Percentiles rank a stretch among this genome's conserved stretches.
phyloP scores from a whole-genome alignment of 2,797 vertebrate genomes.

The Chrysocyon brachyurus region DNA sequence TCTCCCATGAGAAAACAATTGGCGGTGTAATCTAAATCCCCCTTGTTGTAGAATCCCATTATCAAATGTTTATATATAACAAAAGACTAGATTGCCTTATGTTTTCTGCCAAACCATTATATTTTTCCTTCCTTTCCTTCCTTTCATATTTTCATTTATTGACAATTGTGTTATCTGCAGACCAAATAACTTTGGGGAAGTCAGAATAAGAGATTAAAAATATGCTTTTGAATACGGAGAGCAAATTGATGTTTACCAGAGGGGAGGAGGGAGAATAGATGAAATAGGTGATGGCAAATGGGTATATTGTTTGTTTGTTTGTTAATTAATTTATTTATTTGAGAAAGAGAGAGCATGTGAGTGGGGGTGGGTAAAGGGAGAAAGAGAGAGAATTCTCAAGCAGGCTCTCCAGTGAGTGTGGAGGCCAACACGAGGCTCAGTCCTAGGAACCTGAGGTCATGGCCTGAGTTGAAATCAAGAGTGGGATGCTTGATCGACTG shows the following conservation, averaged over 20 bases:
- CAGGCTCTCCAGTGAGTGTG: background rate
- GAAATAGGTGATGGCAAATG: background rate
- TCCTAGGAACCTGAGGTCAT: background rate
- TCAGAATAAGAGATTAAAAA: background rate
- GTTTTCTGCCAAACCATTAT: background rate
- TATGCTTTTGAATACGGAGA: background rate
- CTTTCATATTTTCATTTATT: background rate
- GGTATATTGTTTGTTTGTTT: background rate
- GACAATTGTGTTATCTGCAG: background rate
- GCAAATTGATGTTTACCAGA: background rate
- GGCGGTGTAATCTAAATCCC: background rate
- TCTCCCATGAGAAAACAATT: background rate
- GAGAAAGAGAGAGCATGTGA: background rate
- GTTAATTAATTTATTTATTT: background rate
- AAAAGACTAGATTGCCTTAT: background rate
- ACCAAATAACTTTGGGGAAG: background rate
- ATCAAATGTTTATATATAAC: background rate
- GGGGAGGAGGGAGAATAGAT: background rate
- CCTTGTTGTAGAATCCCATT: background rate
- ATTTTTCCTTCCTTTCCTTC: background rate
- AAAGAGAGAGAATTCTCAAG: background rate
- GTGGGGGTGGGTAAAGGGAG: background rate
- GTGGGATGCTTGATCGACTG: background rate
- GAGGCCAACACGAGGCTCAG: background rate
- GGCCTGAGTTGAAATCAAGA: background rate